Conservation (phyloP, 2,888 invertebrate species). For the Melinaea marsaeus region DNA sequence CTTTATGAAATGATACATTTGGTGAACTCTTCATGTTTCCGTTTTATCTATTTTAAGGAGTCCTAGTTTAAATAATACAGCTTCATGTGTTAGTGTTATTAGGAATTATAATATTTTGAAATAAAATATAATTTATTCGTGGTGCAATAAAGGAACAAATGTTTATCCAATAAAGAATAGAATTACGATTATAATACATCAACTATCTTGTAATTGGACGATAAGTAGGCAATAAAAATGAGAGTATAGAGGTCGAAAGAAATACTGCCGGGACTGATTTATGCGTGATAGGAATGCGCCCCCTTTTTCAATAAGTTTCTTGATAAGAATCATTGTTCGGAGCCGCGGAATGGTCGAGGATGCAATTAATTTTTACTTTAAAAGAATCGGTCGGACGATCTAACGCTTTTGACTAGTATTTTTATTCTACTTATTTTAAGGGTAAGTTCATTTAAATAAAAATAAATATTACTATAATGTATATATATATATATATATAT, state of each 20-base stretch:
- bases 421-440: too few relatives aligned
- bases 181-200: slow-evolving; percentile 9
- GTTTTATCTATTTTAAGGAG: slow-evolving; percentile 36
- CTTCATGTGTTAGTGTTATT: too few relatives aligned
- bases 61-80: slow-evolving; percentile 13
- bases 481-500: too few relatives aligned
- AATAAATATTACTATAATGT: too few relatives aligned
- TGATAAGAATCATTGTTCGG: slow-evolving; percentile 71
- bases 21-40: slow-evolving; percentile 40
- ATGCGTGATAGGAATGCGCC: slow-evolving; percentile 67
- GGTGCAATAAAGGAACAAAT: neutral
- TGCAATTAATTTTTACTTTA: slow-evolving; percentile 59
- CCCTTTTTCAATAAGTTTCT: slow-evolving; percentile 68
- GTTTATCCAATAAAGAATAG: neutral
- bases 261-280: slow-evolving; percentile 64
- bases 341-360: slow-evolving; percentile 52
- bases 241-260: slow-evolving; percentile 52
- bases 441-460: too few relatives aligned
- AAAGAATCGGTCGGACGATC: too few relatives aligned
- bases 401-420: too few relatives aligned
- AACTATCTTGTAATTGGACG: slow-evolving; percentile 52
- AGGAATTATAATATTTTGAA: too few relatives aligned
- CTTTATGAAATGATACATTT: slow-evolving; percentile 67
- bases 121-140: neutral
- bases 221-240: slow-evolving; percentile 70